These are phyloP conservation scores for Lycaena phlaeas DNA, from an alignment of 2,888 invertebrate genomes.

Conservation along the genomic window DNA sequence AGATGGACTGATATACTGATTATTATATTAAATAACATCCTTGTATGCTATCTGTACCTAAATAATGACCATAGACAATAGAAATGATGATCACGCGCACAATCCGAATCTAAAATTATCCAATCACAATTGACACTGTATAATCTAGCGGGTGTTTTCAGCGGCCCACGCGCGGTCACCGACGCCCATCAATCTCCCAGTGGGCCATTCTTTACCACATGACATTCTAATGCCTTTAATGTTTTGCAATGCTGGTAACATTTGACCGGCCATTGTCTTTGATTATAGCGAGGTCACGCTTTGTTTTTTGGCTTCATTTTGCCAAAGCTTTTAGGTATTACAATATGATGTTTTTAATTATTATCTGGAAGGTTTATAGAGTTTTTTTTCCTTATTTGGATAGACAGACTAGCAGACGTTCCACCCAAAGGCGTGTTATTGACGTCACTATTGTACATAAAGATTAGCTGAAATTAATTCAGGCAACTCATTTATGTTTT, in stretches of 20 bases:
- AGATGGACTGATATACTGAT: too few species aligned
- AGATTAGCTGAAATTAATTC: too few species aligned
- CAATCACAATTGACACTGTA: constrained; percentile 33
- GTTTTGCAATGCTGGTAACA: constrained; percentile 45
- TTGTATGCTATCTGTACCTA: not conserved
- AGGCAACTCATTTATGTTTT: too few species aligned
- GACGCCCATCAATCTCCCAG: constrained; percentile 54
- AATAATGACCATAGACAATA: not conserved
- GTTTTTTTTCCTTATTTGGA: too few species aligned
- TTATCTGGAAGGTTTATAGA: too few species aligned
- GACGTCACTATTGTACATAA: too few species aligned
- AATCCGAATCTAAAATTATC: constrained; percentile 24
- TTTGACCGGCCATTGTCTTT: constrained; percentile 41
- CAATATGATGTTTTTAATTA: not conserved
- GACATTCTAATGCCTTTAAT: constrained; percentile 57
- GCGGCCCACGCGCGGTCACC: constrained; percentile 43
- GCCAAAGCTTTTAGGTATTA: not conserved
- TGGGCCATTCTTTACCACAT: constrained; percentile 48
- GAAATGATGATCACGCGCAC: constrained; percentile 2
- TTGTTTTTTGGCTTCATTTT: too few species aligned
- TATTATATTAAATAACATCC: too few species aligned
- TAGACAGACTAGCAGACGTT: too few species aligned
- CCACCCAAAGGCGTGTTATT: too few species aligned
- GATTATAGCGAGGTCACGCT: constrained; percentile 28
- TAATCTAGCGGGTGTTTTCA: constrained; percentile 54